phyloP scores from a whole-genome alignment of 2,797 vertebrate genomes.

The Carapus acus region DNA sequence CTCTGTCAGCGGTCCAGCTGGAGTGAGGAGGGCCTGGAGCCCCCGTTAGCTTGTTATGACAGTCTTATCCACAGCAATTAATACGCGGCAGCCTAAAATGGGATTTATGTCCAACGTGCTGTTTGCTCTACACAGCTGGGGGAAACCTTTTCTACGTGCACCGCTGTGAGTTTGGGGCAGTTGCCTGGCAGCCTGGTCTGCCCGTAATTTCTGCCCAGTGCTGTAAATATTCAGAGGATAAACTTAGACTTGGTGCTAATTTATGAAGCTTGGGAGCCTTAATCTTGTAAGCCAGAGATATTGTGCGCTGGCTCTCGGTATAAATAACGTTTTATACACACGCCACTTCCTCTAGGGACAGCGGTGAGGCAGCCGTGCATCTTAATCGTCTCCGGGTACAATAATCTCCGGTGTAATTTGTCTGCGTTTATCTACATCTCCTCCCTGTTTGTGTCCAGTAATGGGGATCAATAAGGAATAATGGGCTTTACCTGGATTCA shows the following conservation, averaged over 20 bases:
- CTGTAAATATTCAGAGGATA: constrained; percentile 39
- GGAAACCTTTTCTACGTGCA: constrained; percentile 19
- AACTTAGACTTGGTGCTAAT: constrained; percentile 32
- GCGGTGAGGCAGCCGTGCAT: no score
- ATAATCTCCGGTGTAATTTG: no score
- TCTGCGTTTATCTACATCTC: not conserved
- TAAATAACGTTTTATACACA: no score
- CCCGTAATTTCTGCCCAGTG: constrained; percentile 17
- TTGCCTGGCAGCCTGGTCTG: constrained; percentile 17
- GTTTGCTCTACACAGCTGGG: constrained; percentile 44
- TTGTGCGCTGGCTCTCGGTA: not conserved
- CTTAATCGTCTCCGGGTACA: no score
- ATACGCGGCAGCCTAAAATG: constrained; percentile 58
- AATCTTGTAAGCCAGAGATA: constrained; percentile 14
- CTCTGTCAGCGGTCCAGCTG: constrained; percentile 60
- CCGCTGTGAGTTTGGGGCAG: constrained; percentile 33
- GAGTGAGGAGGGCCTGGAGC: constrained; percentile 41
- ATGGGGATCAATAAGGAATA: constrained; percentile 22
- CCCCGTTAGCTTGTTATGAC: constrained; percentile 62
- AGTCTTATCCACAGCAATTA: constrained; percentile 60
- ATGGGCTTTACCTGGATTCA: no score
- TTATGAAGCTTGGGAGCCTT: constrained; percentile 18
- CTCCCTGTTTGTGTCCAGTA: constrained; percentile 3
- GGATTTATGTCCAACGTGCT: constrained; percentile 54
- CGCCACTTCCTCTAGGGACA: no score